phyloP scores from a whole-genome alignment of 2,888 invertebrate genomes.

The Dryadula phaetusa region DNA sequence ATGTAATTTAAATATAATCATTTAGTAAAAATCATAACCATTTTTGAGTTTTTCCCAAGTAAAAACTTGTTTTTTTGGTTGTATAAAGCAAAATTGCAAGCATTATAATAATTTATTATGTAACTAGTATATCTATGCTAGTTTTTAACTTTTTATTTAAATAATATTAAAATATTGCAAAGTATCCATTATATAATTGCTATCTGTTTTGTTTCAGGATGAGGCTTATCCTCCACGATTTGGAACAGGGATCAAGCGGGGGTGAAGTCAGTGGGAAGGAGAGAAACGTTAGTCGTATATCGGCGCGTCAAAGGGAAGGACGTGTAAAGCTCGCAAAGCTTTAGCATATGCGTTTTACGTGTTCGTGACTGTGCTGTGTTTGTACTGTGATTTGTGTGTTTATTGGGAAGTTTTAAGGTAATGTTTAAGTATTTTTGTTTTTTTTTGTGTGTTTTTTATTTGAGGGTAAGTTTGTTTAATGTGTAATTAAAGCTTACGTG shows the following conservation, averaged over 20 bases:
- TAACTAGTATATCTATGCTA: too few species aligned
- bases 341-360: constrained; percentile 2
- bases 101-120: too few species aligned
- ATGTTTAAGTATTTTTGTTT: not conserved
- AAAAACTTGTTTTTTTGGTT: too few species aligned
- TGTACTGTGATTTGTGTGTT: constrained; percentile 14
- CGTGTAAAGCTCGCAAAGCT: constrained; percentile 17
- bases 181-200: not conserved
- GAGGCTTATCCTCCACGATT: not conserved
- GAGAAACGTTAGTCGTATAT: constrained; percentile 10
- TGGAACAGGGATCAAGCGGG: constrained; percentile 15
- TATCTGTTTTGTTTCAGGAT: not conserved
- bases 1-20: too few species aligned
- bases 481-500: too few species aligned
- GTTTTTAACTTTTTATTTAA: too few species aligned
- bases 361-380: constrained; percentile 11
- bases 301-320: constrained; percentile 16
- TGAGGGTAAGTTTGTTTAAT: not conserved
- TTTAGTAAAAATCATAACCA: too few species aligned
- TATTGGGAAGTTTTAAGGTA: not conserved
- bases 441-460: not conserved
- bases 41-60: too few species aligned
- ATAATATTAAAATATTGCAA: too few species aligned
- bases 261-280: constrained; percentile 17
- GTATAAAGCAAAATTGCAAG: too few species aligned